Conservation (phyloP, 2,888 invertebrate species). For the Acleris laterana region DNA sequence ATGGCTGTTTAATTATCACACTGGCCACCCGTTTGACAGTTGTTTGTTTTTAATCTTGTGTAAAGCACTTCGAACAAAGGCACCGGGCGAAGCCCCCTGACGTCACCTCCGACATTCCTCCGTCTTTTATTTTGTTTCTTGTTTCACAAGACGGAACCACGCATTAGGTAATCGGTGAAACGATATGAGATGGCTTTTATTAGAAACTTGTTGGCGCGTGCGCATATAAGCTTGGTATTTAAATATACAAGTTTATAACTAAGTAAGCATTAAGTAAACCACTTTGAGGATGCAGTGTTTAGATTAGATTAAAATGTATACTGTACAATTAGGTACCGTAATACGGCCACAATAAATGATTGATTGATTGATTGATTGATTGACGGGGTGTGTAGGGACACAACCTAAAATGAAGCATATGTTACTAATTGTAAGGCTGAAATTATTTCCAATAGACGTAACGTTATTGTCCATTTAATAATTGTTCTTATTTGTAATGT, state of each 20-base stretch:
- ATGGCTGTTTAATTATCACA: too few relatives aligned
- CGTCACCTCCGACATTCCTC: constrained; percentile 31
- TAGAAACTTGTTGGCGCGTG: constrained; percentile 32
- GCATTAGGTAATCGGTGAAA: constrained; percentile 37
- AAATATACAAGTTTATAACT: not conserved
- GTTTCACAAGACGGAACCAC: constrained; percentile 31
- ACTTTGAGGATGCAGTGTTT: not conserved
- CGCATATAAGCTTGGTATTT: constrained; percentile 1
- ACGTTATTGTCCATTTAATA: too few relatives aligned
- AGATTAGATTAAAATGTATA: not conserved
- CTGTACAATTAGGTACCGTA: not conserved
- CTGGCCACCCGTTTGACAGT: too few relatives aligned
- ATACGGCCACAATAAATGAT: too few relatives aligned
- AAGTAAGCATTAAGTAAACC: not conserved
- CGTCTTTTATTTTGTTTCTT: constrained; percentile 1
- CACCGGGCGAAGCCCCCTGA: constrained; percentile 7
- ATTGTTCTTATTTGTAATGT: too few relatives aligned
- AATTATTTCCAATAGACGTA: too few relatives aligned
- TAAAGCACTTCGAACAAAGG: not conserved
- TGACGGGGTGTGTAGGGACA: too few relatives aligned
- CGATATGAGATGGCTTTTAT: constrained; percentile 32
- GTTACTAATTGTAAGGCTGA: too few relatives aligned
- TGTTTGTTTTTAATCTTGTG: too few relatives aligned
- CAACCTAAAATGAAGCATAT: too few relatives aligned
- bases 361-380: too few relatives aligned